Evolutionary conservation across 2,888 invertebrate genomes (phyloP).

Genomic region (Rapana venosa): DNA sequence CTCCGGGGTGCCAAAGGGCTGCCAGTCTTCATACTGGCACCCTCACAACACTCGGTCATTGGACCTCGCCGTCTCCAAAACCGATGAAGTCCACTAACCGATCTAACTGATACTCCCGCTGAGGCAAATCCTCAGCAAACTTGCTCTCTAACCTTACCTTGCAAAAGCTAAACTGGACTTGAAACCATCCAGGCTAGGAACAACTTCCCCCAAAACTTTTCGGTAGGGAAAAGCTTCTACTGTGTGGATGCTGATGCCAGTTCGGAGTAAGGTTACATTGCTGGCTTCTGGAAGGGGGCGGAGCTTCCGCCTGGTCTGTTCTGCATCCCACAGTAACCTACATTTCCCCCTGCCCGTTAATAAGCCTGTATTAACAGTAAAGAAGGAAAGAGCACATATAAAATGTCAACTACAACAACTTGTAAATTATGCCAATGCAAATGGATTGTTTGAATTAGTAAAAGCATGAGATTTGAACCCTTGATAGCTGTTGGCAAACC

Average conservation of each 20-base stretch:
- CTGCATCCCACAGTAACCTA: not conserved
- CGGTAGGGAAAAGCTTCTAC: conserved; percentile 33
- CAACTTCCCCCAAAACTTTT: conserved; percentile 31
- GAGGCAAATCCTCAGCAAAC: conserved; percentile 19
- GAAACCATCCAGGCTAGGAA: conserved; percentile 32
- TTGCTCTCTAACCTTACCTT: conserved; percentile 18
- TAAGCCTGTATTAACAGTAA: too few species aligned
- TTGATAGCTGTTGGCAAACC: too few species aligned
- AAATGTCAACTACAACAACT: too few species aligned
- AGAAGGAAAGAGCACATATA: too few species aligned
- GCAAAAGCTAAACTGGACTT: conserved; percentile 39
- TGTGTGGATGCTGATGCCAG: conserved; percentile 30
- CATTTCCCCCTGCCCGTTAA: too few species aligned
- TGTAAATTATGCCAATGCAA: too few species aligned
- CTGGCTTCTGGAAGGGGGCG: conserved; percentile 26
- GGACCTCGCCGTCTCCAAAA: conserved; percentile 1
- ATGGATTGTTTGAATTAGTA: too few species aligned
- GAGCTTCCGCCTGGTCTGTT: conserved; percentile 1
- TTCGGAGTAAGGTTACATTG: conserved; percentile 36
- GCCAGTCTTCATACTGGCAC: conserved; percentile 50
- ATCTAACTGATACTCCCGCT: not conserved
- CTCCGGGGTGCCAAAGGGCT: conserved; percentile 30
- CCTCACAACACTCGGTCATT: conserved; percentile 46
- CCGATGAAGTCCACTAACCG: not conserved
- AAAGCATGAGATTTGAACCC: too few species aligned